Conservation (phyloP, 2,113 vertebrate genomes). For the Setophaga coronata region DNA sequence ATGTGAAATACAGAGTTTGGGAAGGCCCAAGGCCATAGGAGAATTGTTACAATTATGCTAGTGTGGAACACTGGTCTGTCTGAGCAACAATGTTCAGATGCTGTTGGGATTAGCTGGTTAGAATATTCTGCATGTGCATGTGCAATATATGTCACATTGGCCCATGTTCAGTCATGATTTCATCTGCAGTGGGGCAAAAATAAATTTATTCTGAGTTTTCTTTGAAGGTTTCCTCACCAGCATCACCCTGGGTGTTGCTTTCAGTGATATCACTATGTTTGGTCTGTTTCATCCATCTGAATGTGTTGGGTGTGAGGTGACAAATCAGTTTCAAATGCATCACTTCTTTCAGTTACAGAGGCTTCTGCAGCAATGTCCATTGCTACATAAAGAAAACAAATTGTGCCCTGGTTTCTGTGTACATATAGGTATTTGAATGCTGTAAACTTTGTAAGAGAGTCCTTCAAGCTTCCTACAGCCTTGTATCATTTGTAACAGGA, state of each 20-base stretch:
- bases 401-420: not conserved
- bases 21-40: not conserved
- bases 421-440: accelerated
- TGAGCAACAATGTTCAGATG: not conserved
- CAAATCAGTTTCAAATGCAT: not conserved
- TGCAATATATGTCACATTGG: not conserved
- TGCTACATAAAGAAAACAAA: not conserved
- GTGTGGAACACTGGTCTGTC: not conserved
- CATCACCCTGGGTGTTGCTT: not conserved
- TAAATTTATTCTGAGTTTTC: not conserved
- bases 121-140: not conserved
- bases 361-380: not conserved
- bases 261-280: not conserved
- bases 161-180: not conserved
- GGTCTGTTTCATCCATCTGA: not conserved
- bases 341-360: not conserved
- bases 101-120: not conserved
- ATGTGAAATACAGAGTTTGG: not conserved
- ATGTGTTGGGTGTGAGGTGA: not conserved
- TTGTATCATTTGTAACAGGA: not conserved
- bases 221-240: not conserved
- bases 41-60: not conserved
- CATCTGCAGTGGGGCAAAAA: not conserved
- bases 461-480: not conserved
- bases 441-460: not conserved